A percentile compares a stretch with the other conserved stretches of the same genome.
phyloP scores from a whole-genome alignment of 2,113 vertebrate species.

The Sarotherodon lohbergeri region DNA sequence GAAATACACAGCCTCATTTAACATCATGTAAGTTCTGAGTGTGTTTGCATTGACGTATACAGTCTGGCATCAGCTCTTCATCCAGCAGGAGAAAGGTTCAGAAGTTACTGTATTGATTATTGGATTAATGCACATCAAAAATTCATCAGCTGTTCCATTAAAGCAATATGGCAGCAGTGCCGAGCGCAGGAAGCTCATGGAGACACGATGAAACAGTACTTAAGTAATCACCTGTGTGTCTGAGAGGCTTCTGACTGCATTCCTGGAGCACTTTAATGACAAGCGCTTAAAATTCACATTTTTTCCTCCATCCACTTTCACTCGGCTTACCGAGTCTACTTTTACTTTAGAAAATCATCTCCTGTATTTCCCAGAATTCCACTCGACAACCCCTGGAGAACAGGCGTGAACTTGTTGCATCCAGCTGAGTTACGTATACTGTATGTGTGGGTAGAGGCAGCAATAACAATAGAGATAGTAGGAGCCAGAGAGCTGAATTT shows the following conservation, averaged over 20 bases:
- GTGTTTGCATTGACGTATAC: neutral
- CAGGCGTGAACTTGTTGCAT: constrained; percentile 57
- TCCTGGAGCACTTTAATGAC: neutral
- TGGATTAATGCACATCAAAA: constrained; percentile 45
- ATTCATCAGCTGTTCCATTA: constrained; percentile 44
- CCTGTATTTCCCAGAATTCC: constrained; percentile 53
- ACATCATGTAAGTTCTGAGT: neutral
- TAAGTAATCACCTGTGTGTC: constrained; percentile 1
- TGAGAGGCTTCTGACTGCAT: neutral
- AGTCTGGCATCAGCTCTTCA: neutral
- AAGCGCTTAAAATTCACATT: neutral
- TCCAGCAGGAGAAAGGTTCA: neutral
- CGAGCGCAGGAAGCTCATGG: neutral
- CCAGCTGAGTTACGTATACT: constrained; percentile 60
- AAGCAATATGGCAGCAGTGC: neutral
- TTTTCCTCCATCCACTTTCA: constrained; percentile 9
- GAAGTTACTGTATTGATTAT: constrained; percentile 26
- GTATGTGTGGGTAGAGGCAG: constrained; percentile 61
- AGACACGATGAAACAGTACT: neutral
- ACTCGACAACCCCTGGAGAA: constrained; percentile 39
- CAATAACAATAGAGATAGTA: constrained; percentile 65
- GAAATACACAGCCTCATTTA: neutral
- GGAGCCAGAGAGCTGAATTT: constrained; percentile 60
- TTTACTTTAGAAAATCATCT: constrained; percentile 27
- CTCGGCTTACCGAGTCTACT: neutral